These are phyloP conservation scores for Hoplodrina ambigua DNA, from an alignment of 2,888 invertebrate species.

Conservation along the genomic window DNA sequence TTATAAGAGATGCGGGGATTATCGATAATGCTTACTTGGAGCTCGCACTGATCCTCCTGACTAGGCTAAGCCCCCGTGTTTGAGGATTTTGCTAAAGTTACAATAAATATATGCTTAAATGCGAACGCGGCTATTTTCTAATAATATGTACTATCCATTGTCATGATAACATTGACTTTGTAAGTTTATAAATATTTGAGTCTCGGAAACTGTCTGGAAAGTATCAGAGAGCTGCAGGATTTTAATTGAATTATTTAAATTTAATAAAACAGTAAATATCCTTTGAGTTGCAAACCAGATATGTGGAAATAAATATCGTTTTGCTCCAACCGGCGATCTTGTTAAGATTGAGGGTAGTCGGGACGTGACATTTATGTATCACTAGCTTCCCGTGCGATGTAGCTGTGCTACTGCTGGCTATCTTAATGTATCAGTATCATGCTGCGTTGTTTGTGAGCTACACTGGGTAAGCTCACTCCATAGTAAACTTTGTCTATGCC, in stretches of 20 bases:
- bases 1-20: slow-evolving; percentile 16
- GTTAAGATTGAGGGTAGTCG: slow-evolving; percentile 55
- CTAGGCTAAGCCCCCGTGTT: slow-evolving; percentile 35
- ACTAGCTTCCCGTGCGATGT: slow-evolving; percentile 15
- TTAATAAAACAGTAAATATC: neutral
- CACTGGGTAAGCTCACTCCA: no score
- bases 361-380: slow-evolving; percentile 53
- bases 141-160: neutral
- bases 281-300: slow-evolving; percentile 34
- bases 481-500: no score
- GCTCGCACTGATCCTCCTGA: slow-evolving; percentile 27
- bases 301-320: slow-evolving; percentile 42
- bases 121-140: slow-evolving; percentile 8
- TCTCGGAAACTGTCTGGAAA: neutral
- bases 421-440: neutral
- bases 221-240: neutral
- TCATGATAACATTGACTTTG: neutral
- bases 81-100: slow-evolving; percentile 36
- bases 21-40: slow-evolving; percentile 30
- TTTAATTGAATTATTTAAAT: neutral
- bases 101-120: slow-evolving; percentile 21
- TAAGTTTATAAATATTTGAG: neutral
- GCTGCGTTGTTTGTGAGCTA: no score
- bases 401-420: neutral
- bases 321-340: slow-evolving; percentile 43